Conservation (phyloP, 23 tunicate genomes). For the Ciona savignyi region DNA sequence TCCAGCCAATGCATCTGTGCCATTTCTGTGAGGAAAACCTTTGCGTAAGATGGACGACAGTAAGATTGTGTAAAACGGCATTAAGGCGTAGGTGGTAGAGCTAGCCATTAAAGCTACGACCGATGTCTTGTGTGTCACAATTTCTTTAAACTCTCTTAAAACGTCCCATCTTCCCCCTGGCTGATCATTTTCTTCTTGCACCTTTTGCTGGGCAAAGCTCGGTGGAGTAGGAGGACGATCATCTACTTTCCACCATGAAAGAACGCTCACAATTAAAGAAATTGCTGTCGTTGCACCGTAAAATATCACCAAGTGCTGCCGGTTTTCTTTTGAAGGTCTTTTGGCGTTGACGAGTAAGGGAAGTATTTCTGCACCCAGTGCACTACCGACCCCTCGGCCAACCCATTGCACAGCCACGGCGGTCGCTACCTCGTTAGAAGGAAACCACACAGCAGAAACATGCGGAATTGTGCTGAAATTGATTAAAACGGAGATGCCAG, state of each 20-base stretch:
- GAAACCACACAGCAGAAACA: conserved; percentile 49
- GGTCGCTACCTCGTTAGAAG: conserved; percentile 37
- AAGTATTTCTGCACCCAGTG: conserved; percentile 26
- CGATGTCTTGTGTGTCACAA: neutral
- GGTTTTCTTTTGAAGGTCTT: neutral
- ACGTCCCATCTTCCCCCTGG: neutral
- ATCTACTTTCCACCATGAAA: neutral
- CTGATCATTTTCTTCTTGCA: neutral
- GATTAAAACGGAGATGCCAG: conserved; percentile 38
- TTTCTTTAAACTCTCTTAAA: neutral
- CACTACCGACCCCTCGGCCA: conserved; percentile 44
- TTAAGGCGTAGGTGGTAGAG: neutral
- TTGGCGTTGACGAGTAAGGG: neutral
- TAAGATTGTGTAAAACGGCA: neutral
- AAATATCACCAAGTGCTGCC: neutral
- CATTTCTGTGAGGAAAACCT: neutral
- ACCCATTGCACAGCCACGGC: conserved; percentile 52
- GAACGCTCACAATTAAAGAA: neutral
- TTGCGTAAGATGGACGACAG: neutral
- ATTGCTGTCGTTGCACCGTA: neutral
- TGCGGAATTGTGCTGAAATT: conserved; percentile 27
- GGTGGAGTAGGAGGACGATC: neutral
- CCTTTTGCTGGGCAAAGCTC: neutral
- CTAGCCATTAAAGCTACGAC: neutral
- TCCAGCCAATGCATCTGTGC: neutral